Percentiles rank a stretch among this genome's conserved stretches.
Evolutionary conservation across 2,113 vertebrate genomes (phyloP).

Genomic region (Elaphurus davidianus): DNA sequence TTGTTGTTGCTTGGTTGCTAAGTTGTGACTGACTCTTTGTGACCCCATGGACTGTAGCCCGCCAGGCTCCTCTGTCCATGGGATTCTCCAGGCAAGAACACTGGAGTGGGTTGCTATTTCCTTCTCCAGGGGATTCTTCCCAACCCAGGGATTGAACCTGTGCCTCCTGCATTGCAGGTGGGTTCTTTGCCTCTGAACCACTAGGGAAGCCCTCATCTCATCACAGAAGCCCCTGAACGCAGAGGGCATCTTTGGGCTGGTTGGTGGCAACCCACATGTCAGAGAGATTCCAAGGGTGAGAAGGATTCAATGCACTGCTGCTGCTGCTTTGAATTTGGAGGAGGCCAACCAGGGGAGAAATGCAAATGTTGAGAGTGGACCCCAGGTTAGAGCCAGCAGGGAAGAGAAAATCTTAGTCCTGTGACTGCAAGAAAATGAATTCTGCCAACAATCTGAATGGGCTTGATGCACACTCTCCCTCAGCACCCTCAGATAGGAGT

Average conservation of each 20-base stretch:
- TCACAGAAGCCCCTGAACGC: background rate
- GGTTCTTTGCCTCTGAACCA: background rate
- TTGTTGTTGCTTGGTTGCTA: background rate
- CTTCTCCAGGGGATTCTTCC: background rate
- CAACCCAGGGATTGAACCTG: background rate
- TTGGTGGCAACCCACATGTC: background rate
- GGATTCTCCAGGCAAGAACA: background rate
- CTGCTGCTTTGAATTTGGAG: background rate
- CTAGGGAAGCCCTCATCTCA: background rate
- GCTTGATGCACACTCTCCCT: background rate
- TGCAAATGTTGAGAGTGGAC: rapidly evolving
- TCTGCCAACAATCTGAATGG: background rate
- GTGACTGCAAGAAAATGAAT: background rate
- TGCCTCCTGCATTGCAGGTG: background rate
- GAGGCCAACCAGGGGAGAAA: rapidly evolving
- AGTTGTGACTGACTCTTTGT: background rate
- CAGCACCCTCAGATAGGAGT: background rate
- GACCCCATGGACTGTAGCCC: background rate
- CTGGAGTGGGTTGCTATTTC: background rate
- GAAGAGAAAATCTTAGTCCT: background rate
- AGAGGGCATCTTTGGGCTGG: background rate
- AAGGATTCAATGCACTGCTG: background rate
- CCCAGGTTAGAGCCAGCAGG: background rate
- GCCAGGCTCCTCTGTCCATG: background rate
- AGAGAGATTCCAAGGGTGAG: background rate